These are phyloP conservation scores for Anticlea derivata DNA, from an alignment of 2,888 invertebrate species.

Conservation along the genomic window DNA sequence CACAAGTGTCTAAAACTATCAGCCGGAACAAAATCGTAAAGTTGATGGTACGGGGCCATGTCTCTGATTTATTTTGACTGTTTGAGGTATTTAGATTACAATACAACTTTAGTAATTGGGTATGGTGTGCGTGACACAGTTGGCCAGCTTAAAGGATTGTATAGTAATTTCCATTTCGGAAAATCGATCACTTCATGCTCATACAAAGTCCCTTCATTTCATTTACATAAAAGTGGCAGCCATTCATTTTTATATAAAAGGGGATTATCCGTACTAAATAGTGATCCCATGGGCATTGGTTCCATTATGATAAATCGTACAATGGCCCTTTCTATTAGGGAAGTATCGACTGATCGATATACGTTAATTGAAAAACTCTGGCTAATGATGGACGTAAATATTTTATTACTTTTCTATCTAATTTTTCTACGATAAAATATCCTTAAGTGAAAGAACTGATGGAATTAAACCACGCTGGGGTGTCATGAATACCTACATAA, in stretches of 20 bases:
- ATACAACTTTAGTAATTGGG: no score
- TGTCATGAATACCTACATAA: no score
- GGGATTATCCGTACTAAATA: constrained; percentile 75
- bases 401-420: constrained; percentile 1
- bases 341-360: constrained; percentile 41
- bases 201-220: constrained; percentile 68
- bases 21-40: no score
- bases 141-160: constrained; percentile 56
- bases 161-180: constrained; percentile 48
- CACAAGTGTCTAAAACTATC: no score
- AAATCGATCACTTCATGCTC: constrained; percentile 57
- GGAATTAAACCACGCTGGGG: no score
- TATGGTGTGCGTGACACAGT: constrained; percentile 42
- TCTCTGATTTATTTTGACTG: no score
- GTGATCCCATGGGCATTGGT: constrained; percentile 68
- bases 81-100: no score
- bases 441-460: no score
- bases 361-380: constrained; percentile 26
- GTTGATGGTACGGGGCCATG: no score
- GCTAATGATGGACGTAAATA: constrained; percentile 9
- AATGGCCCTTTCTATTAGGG: constrained; percentile 51
- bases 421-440: no score
- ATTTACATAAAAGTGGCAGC: constrained; percentile 76
- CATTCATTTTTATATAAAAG: constrained; percentile 78
- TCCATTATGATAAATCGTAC: constrained; percentile 58